Evolutionary conservation across 2,113 vertebrate genomes (phyloP).

Genomic region (Polypterus senegalus): DNA sequence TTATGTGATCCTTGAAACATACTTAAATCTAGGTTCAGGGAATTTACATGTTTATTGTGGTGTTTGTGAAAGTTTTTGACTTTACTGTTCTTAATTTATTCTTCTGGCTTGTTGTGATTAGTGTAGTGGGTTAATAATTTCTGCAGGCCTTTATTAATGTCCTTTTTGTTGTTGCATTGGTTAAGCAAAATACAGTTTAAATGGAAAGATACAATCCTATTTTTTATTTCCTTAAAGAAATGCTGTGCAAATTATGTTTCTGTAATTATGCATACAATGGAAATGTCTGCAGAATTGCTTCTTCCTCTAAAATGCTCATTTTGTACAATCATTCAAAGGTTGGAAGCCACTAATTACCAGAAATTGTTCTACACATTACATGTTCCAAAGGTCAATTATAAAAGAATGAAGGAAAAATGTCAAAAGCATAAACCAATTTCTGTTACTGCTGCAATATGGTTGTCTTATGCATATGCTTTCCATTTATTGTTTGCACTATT

Average conservation of each 20-base stretch:
- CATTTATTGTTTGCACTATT: constrained; percentile 77
- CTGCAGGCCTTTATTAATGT: constrained; percentile 43
- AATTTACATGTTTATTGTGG: too few species aligned
- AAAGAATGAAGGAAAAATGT: constrained; percentile 61
- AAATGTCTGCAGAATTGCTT: constrained; percentile 79
- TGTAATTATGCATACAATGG: constrained; percentile 85
- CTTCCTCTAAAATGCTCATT: constrained; percentile 86
- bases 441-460: constrained; percentile 64
- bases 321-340: constrained; percentile 87
- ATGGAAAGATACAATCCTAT: constrained; percentile 41
- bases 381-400: constrained; percentile 92
- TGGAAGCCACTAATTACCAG: constrained; percentile 81
- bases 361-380: constrained; percentile 86
- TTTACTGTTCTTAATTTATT: too few species aligned
- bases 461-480: constrained; percentile 62
- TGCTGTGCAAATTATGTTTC: constrained; percentile 63
- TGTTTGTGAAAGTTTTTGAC: too few species aligned
- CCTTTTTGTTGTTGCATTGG: constrained; percentile 36
- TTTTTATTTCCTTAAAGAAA: constrained; percentile 61
- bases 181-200: constrained; percentile 10
- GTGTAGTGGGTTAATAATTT: constrained; percentile 34
- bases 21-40: too few species aligned
- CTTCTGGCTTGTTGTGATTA: too few species aligned
- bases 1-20: too few species aligned
- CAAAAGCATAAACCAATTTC: constrained; percentile 64